These are phyloP conservation scores for Chaunax sp. DNA, from an alignment of 2,797 vertebrate species.

Conservation along the genomic window DNA sequence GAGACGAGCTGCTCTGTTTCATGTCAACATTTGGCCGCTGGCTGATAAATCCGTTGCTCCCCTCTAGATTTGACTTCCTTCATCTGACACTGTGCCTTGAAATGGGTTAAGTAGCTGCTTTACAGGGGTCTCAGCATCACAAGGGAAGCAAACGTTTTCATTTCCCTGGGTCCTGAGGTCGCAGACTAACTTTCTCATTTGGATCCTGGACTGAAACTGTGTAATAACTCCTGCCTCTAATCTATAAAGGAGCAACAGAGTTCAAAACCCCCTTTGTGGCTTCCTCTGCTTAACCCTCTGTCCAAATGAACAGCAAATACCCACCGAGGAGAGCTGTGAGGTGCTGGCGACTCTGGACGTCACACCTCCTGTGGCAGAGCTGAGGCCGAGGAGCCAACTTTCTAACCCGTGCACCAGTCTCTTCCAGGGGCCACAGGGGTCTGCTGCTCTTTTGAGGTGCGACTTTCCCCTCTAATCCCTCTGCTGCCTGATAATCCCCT, in stretches of 20 bases:
- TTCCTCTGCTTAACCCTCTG: slow-evolving; percentile 36
- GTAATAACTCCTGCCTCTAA: slow-evolving; percentile 48
- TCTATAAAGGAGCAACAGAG: slow-evolving; percentile 50
- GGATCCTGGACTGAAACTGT: slow-evolving; percentile 36
- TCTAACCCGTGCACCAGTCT: slow-evolving; percentile 49
- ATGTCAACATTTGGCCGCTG: slow-evolving; percentile 23
- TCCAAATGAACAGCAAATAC: slow-evolving; percentile 48
- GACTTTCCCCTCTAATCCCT: slow-evolving; percentile 70
- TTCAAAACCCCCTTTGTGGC: slow-evolving; percentile 47
- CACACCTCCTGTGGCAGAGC: slow-evolving; percentile 36
- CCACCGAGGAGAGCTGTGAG: slow-evolving; percentile 1
- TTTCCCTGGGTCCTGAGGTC: slow-evolving; percentile 35
- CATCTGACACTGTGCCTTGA: neutral
- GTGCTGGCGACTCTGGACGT: slow-evolving; percentile 21
- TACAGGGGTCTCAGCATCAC: slow-evolving; percentile 40
- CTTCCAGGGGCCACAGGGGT: slow-evolving; percentile 54
- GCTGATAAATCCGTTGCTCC: slow-evolving; percentile 3
- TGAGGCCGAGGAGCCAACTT: slow-evolving; percentile 21
- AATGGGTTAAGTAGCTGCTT: slow-evolving; percentile 33
- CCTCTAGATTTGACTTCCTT: slow-evolving; percentile 18
- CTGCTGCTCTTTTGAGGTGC: slow-evolving; percentile 62
- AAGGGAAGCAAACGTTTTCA: slow-evolving; percentile 43
- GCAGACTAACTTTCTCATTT: slow-evolving; percentile 41
- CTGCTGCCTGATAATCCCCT: slow-evolving; percentile 70
- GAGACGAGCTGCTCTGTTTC: neutral